A percentile compares a stretch with the other conserved stretches of the same genome.
phyloP scores from a whole-genome alignment of 2,113 vertebrate genomes.

The Plecturocebus donacophilus region DNA sequence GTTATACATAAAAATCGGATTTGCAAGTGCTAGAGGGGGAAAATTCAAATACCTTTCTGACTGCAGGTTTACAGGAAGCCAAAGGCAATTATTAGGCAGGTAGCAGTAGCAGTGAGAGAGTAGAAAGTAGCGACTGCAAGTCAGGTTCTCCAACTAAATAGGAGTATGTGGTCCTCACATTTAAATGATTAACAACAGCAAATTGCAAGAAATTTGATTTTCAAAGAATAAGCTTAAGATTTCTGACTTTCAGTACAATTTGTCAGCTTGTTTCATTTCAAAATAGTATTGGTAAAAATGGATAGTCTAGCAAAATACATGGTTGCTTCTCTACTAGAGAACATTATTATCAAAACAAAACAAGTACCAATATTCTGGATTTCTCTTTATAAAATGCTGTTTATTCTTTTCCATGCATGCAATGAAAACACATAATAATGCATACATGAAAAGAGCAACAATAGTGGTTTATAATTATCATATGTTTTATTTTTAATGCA shows the following conservation, averaged over 20 bases:
- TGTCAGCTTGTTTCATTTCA: neutral
- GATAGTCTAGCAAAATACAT: neutral
- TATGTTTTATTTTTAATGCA: neutral
- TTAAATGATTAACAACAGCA: neutral
- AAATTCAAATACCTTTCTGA: conserved; percentile 68
- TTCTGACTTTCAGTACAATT: neutral
- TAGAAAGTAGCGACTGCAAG: neutral
- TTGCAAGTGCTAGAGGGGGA: conserved; percentile 64
- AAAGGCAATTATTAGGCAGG: conserved; percentile 66
- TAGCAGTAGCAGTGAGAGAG: neutral
- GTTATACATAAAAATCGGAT: conserved; percentile 72
- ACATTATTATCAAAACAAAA: neutral
- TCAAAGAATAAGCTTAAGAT: neutral
- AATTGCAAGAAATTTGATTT: neutral
- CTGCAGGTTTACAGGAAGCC: conserved; percentile 33
- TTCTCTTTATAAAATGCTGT: neutral
- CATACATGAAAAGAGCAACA: neutral
- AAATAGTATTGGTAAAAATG: neutral
- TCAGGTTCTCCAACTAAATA: neutral
- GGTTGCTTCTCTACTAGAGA: neutral
- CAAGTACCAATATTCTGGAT: neutral
- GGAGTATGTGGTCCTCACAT: neutral
- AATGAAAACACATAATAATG: neutral
- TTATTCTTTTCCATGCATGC: neutral
- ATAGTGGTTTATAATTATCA: neutral